Percentiles rank a stretch among this genome's conserved stretches.
These are phyloP conservation scores for Tetramorium alpestre DNA, from an alignment of 1,140 invertebrate species.

Conservation along the genomic window DNA sequence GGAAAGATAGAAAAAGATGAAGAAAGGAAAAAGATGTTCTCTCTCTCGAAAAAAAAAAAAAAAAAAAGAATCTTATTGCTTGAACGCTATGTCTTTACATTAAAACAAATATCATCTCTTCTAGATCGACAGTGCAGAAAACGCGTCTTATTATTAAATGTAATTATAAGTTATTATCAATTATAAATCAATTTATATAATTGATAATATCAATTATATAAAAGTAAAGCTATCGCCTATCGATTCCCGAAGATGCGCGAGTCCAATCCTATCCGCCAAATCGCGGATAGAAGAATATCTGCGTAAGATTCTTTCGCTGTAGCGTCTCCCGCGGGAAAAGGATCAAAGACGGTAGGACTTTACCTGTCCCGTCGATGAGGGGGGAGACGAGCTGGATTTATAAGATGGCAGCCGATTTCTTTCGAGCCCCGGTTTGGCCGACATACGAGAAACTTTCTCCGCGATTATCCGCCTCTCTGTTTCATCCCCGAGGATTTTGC, in stretches of 20 bases:
- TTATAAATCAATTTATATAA: too few relatives aligned
- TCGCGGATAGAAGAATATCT: slow-evolving; percentile 9
- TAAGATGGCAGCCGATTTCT: neutral
- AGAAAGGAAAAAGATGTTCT: neutral
- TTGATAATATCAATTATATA: neutral
- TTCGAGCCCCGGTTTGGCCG: neutral
- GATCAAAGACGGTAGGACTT: slow-evolving; percentile 36
- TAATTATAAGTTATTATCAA: neutral
- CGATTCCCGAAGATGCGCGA: neutral
- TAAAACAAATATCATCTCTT: neutral
- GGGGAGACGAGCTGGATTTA: slow-evolving; percentile 11
- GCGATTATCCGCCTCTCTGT: slow-evolving; percentile 13
- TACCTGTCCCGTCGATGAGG: neutral
- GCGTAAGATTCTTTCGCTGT: slow-evolving; percentile 5
- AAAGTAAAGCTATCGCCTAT: neutral
- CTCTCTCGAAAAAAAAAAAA: too few relatives aligned
- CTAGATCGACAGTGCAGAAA: neutral
- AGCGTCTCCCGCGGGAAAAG: neutral
- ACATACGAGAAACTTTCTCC: slow-evolving; percentile 20
- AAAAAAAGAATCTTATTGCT: neutral
- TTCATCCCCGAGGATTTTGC: slow-evolving; percentile 37
- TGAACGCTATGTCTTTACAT: neutral
- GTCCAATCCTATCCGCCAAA: neutral
- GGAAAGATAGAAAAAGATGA: neutral
- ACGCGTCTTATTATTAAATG: neutral